Evolutionary conservation across 2,113 vertebrate species (phyloP).

Genomic region (Cinclus mexicanus): DNA sequence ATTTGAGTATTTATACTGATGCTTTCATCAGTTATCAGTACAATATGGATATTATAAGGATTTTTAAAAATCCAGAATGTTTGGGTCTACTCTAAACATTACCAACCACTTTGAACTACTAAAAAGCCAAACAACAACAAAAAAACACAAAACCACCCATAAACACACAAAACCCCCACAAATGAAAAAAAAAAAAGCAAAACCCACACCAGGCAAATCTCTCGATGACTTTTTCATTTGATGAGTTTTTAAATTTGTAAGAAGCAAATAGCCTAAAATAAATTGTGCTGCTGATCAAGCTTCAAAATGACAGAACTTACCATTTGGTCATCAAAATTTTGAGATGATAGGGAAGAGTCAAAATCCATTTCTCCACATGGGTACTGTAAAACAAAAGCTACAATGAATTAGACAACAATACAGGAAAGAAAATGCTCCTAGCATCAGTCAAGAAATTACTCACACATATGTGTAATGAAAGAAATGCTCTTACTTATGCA

Average conservation of each 20-base stretch:
- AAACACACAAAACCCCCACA: neutral
- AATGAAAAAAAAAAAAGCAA: neutral
- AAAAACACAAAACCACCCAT: neutral
- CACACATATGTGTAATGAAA: neutral
- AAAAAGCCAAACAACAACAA: neutral
- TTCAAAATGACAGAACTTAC: constrained; percentile 55
- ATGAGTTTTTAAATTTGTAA: neutral
- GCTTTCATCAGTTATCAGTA: neutral
- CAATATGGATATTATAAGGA: neutral
- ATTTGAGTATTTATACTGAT: neutral
- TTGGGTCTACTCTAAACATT: neutral
- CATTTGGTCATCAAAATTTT: constrained; percentile 67
- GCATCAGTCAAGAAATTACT: neutral
- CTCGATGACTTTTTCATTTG: neutral
- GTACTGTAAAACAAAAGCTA: constrained; percentile 47
- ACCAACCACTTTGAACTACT: neutral
- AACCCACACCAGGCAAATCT: neutral
- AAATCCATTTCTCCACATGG: constrained; percentile 45
- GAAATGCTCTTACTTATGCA: neutral
- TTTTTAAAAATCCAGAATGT: rapidly evolving
- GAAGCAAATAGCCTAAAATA: neutral
- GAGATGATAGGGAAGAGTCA: constrained; percentile 66
- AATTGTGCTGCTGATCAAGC: neutral
- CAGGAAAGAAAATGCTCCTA: neutral
- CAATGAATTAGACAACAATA: neutral